Evolutionary conservation across 1,140 invertebrate species (phyloP), one percentile per base, ranked within the genome.

Genomic region (Calephelis nemesis): DNA sequence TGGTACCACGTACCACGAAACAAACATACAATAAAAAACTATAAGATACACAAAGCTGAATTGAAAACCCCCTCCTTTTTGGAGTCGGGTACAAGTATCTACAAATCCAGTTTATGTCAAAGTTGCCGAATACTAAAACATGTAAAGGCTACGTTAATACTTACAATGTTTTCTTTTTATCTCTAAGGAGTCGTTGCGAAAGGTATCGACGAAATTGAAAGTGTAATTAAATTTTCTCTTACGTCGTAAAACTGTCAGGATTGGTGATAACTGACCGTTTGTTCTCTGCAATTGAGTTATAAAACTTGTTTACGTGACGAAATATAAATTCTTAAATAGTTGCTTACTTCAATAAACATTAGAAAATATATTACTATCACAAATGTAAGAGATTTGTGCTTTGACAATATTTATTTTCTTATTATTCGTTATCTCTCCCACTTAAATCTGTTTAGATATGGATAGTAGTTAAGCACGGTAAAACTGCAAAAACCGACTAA

Each of bases 261-360:
- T 58, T 39, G 52, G 52, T 58, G 52, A 39, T 58, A 58, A 58
- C 54, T 58, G 54, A 58, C 54, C 54, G 19, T 39, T 58, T 58
- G 10, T 58, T 58, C 54, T 58, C 30, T 19, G 30, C 54, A 12
- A 58, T 58, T 39, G 50, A 7, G 48, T 39, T 39, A 58, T 58
- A 58, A 58, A 58, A 58, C 54, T 58, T 58, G 54, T 58, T 11
- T 39, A 12, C 54, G 4, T 58, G 10, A 10, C 52, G 10, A 58
- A 58, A 58, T 58, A 15, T 30, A 39, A 19, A 39, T 58, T 4
- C 52, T 30, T 2, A 58, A 30, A 58, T 11, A 39, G 52, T 39
- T 30, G 19, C 19, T 58, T 58, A 58, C 19, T 58, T 10, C 4
- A 58, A 30, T 54, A 30, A 39, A 9, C 9, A 30, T 54, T 54